Base-by-base conservation (phyloP, 2,113 vertebrate species). In the Morphnarchus princeps region DNA sequence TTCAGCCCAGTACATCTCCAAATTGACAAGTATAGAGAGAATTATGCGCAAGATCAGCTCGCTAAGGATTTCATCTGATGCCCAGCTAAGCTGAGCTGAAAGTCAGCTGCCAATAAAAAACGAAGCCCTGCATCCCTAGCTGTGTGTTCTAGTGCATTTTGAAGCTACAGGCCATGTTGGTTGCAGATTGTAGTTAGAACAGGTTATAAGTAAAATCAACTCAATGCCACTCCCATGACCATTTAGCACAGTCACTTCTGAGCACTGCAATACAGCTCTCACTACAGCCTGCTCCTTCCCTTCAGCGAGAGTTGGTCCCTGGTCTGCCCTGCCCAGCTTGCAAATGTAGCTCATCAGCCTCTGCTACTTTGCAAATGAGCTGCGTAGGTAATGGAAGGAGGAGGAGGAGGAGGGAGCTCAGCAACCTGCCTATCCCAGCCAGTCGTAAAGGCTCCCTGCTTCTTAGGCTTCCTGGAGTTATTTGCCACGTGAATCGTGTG, bases 281-380 rank as follows among this genome's bases (percentile, higher is more conserved):
- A 0, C 66, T 85, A n/a, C 76, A 73, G 52, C 67, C 82, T 67
- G 57, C 16, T 47, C 72, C 61, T 92, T 93, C 71, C 32, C 9
- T 36, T 57, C 78, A 54, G 63, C 47, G 79, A 76, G 82, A 82
- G 82, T 77, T 88, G 49, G 73, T 92, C 45, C 50, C 81, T 71
- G 72, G 22, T 73, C 72, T 83, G 77, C 94, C 86, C 86, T 92
- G 82, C 94, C 93, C 89, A 80, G 90, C 78, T 87, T 45, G 62
- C 65, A 85, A 87, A 91, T 74, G 89, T 28, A 91, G 70, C 86
- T 96, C 83, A 34, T 81, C 90, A 82, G 79, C 92, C 80, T 93
- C 86, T 89, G 58, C 85, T n/a, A 57, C 85, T 90, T 83, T 71
- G 92, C 80, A 81, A 96, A 93, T 67, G 57, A 94, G 52, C 66